A percentile compares a stretch with the other conserved stretches of the same genome.
Conservation (phyloP, 2,797 vertebrate genomes). For the Oryzias sinensis region DNA sequence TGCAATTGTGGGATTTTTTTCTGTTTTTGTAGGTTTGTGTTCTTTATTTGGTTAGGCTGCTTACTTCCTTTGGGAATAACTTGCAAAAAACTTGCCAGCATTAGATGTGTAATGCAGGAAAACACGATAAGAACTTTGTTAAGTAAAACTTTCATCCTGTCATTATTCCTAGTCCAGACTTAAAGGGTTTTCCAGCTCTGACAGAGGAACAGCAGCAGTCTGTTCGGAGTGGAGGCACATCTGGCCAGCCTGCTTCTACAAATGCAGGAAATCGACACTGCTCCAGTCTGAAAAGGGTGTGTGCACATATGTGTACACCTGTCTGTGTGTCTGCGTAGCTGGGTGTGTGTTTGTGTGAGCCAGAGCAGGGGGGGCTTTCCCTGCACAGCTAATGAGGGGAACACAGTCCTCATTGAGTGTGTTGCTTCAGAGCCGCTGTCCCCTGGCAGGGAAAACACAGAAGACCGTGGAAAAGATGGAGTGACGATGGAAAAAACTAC, state of each 20-base stretch:
- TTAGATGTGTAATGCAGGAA: too few species aligned
- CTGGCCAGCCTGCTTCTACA: constrained; percentile 21
- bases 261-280: constrained; percentile 34
- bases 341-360: constrained; percentile 14
- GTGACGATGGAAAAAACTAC: constrained; percentile 53
- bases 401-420: constrained; percentile 61
- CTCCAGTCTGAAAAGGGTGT: constrained; percentile 14
- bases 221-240: constrained; percentile 48
- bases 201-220: constrained; percentile 37
- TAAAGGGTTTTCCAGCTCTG: constrained; percentile 11
- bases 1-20: too few species aligned
- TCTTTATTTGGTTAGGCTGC: too few species aligned
- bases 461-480: constrained; percentile 55
- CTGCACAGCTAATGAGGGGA: constrained; percentile 56
- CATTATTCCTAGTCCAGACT: too few species aligned
- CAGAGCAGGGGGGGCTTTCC: constrained; percentile 47
- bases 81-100: too few species aligned
- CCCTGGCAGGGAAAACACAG: constrained; percentile 52
- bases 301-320: constrained; percentile 18
- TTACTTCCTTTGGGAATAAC: too few species aligned
- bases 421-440: constrained; percentile 39
- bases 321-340: constrained; percentile 3
- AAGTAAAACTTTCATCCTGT: too few species aligned
- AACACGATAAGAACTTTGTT: too few species aligned
- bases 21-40: too few species aligned